Conservation (phyloP, 1,140 invertebrate species). For the Drosophila sturtevanti region DNA sequence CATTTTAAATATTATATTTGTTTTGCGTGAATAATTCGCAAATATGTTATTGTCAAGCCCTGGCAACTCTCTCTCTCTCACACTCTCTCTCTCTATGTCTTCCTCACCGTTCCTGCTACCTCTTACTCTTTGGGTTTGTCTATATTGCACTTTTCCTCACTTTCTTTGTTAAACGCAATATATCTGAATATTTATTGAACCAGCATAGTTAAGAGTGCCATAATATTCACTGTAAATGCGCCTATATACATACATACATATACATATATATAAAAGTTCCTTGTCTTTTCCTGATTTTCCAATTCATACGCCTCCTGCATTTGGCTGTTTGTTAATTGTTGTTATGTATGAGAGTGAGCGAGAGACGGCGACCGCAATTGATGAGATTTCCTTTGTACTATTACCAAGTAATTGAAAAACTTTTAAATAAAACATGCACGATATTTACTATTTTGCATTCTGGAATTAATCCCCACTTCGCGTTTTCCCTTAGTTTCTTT, state of each 20-base stretch:
- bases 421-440: not conserved
- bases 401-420: not conserved
- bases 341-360: not conserved
- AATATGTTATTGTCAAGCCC: not conserved
- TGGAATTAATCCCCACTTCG: not conserved
- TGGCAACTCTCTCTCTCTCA: not conserved
- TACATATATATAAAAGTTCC: not conserved
- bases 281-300: not conserved
- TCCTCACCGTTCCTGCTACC: not conserved
- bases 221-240: not conserved
- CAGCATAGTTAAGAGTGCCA: not conserved
- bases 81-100: not conserved
- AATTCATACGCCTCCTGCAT: not conserved
- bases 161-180: not conserved
- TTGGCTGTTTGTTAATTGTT: not conserved
- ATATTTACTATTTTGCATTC: not conserved
- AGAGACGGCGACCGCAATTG: constrained; percentile 1
- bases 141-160: constrained; percentile 6
- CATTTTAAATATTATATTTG: not conserved
- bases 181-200: not conserved
- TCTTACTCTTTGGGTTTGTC: not conserved
- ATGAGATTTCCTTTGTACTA: not conserved
- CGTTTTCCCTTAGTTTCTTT: not conserved
- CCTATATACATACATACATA: not conserved
- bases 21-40: not conserved